phyloP scores from a whole-genome alignment of 2,888 invertebrate species.

The Amblyjoppa proteus region DNA sequence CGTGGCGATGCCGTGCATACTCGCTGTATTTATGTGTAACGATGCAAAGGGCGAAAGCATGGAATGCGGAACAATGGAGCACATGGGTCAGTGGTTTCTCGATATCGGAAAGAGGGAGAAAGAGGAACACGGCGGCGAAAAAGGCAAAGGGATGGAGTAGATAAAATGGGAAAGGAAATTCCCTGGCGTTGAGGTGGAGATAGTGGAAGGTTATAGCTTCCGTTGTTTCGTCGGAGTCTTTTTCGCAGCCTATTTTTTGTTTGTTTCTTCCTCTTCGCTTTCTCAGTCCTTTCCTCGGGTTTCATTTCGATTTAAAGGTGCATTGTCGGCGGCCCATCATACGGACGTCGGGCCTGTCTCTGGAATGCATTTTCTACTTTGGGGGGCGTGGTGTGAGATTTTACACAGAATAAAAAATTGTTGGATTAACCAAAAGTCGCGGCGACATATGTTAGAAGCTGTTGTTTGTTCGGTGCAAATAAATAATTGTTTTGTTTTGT shows the following conservation, averaged over 20 bases:
- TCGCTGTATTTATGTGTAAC: not conserved
- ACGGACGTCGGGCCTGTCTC: constrained; percentile 29
- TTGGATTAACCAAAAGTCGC: too few relatives aligned
- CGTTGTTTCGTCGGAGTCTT: constrained; percentile 48
- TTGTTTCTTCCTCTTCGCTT: constrained; percentile 16
- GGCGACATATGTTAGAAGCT: too few relatives aligned
- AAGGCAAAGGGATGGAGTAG: constrained; percentile 46
- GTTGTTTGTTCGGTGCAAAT: too few relatives aligned
- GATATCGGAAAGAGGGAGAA: constrained; percentile 7
- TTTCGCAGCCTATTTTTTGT: constrained; percentile 31
- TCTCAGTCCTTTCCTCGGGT: constrained; percentile 4
- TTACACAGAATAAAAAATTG: constrained; percentile 18
- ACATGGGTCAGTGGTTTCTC: constrained; percentile 34
- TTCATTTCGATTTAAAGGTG: constrained; percentile 39
- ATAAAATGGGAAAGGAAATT: constrained; percentile 60
- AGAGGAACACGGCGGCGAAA: not conserved
- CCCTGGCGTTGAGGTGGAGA: constrained; percentile 47
- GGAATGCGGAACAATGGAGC: constrained; percentile 42
- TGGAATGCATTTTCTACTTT: constrained; percentile 71
- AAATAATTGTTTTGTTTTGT: too few relatives aligned
- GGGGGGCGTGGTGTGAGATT: constrained; percentile 48
- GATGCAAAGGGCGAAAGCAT: constrained; percentile 18
- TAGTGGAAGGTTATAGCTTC: constrained; percentile 62
- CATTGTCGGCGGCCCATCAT: constrained; percentile 32
- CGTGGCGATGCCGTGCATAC: constrained; percentile 8